A percentile compares a stretch with the other conserved stretches of the same genome.
phyloP scores from a whole-genome alignment of 1,140 invertebrate species.

The Lasioglossum albipes region DNA sequence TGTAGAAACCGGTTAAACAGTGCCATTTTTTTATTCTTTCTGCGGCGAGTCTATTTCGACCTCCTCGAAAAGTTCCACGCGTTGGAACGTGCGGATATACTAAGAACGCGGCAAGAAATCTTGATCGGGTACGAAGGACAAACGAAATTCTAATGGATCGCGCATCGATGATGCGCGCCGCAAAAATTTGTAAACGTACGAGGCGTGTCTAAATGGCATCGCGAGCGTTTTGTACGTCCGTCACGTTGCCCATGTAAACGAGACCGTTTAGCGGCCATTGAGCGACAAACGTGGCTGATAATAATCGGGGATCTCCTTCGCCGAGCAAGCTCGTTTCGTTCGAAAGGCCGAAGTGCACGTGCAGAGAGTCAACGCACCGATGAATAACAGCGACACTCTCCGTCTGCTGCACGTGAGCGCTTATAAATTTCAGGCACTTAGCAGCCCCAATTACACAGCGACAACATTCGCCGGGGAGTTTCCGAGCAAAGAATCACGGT shows the following conservation, averaged over 20 bases:
- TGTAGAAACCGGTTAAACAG: too few relatives aligned
- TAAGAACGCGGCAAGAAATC: background rate
- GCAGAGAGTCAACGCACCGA: constrained; percentile 18
- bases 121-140: background rate
- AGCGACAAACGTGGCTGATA: constrained; percentile 13
- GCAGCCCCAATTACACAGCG: background rate
- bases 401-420: background rate
- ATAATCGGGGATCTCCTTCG: constrained; percentile 18
- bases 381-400: constrained; percentile 11
- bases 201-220: background rate
- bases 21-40: too few relatives aligned
- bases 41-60: background rate
- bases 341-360: constrained; percentile 26
- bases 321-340: constrained; percentile 4
- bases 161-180: background rate
- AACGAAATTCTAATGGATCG: background rate
- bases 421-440: constrained; percentile 23
- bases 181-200: background rate
- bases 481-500: constrained; percentile 18
- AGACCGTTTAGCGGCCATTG: constrained; percentile 31
- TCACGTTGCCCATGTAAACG: constrained; percentile 38
- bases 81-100: background rate
- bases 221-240: background rate
- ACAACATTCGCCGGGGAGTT: background rate
- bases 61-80: background rate